phyloP scores from a whole-genome alignment of 2,888 invertebrate species.

The Gibbula magus region DNA sequence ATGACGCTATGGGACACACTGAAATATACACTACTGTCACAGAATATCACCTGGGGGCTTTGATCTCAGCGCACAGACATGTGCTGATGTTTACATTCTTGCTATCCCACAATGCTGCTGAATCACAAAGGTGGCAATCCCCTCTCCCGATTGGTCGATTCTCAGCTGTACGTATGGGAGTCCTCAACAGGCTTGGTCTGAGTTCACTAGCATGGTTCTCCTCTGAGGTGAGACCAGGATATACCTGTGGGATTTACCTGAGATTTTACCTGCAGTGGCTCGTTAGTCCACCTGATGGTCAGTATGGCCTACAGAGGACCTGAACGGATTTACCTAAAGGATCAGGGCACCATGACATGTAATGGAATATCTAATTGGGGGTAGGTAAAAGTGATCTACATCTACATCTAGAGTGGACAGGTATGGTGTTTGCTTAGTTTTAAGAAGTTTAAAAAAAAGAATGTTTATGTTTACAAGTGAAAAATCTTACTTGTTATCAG shows the following conservation, averaged over 20 bases:
- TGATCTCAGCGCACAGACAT: background rate
- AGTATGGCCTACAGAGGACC: background rate
- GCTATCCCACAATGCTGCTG: slow-evolving; percentile 7
- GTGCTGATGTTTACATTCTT: slow-evolving; percentile 1
- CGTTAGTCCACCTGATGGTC: background rate
- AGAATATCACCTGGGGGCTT: background rate
- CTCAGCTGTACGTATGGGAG: background rate
- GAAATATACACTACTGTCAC: no score
- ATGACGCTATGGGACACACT: no score
- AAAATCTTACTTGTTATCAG: no score
- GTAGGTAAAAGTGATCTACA: background rate
- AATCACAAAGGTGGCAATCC: slow-evolving; percentile 3
- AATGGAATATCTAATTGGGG: slow-evolving; percentile 1
- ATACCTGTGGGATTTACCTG: background rate
- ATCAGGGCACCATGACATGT: slow-evolving; percentile 13
- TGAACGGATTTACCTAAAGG: background rate
- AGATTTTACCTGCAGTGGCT: background rate
- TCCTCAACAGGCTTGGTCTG: background rate
- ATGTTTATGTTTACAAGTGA: no score
- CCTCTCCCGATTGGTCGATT: background rate
- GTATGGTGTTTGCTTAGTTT: no score
- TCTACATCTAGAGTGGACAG: background rate
- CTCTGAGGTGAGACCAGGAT: background rate
- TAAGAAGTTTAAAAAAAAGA: no score
- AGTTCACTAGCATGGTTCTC: no score